These are phyloP conservation scores for Nemapogon koenigi DNA, from an alignment of 2,888 invertebrate genomes.

Conservation along the genomic window DNA sequence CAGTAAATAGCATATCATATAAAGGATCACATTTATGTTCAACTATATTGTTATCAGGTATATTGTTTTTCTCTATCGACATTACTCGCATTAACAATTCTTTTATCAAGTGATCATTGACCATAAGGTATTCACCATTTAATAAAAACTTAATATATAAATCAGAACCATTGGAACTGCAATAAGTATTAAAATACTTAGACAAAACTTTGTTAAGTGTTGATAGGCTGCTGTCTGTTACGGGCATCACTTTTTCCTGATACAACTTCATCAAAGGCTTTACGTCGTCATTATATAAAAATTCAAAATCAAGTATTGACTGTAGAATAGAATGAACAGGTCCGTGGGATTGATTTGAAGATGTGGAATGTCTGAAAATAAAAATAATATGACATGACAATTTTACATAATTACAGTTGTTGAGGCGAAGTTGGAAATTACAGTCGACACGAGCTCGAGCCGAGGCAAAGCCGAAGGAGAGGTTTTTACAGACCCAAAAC, in stretches of 20 bases:
- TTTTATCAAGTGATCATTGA: constrained; percentile 21
- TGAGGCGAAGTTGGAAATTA: no score
- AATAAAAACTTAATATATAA: constrained; percentile 39
- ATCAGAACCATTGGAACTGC: constrained; percentile 26
- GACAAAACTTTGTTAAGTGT: constrained; percentile 34
- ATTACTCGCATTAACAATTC: constrained; percentile 34
- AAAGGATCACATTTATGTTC: constrained; percentile 14
- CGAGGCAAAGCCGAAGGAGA: no score
- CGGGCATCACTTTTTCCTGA: constrained; percentile 44
- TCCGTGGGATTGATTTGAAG: constrained; percentile 27
- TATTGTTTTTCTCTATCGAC: constrained; percentile 35
- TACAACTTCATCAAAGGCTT: constrained; percentile 43
- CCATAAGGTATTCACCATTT: constrained; percentile 23
- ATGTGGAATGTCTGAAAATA: constrained; percentile 38
- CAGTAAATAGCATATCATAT: constrained; percentile 32
- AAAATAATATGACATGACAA: no score
- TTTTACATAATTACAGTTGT: no score
- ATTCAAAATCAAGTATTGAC: constrained; percentile 27
- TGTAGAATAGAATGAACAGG: constrained; percentile 39
- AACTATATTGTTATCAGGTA: constrained; percentile 5
- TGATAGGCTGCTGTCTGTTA: constrained; percentile 30
- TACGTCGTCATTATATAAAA: constrained; percentile 31
- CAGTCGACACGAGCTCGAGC: no score
- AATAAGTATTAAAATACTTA: constrained; percentile 42
- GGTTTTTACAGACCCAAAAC: no score